Percentiles rank a stretch among this genome's conserved stretches.
Conservation (phyloP, 2,888 invertebrate genomes). For the Scrobipalpa atriplicella region DNA sequence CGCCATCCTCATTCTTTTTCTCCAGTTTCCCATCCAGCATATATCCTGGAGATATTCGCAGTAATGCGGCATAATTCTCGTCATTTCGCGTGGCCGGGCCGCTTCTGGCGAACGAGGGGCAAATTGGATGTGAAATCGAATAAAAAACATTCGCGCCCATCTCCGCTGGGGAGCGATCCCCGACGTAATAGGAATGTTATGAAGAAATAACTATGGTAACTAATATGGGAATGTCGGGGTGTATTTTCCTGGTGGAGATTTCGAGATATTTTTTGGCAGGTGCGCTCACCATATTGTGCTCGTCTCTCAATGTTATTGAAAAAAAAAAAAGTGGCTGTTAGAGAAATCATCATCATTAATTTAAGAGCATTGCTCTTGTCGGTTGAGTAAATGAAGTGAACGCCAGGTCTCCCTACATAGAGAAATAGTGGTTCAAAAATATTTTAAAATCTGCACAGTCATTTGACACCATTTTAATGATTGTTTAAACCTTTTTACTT, state of each 20-base stretch:
- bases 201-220: conserved; percentile 41
- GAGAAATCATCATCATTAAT: no score
- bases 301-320: neutral
- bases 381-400: no score
- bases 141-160: conserved; percentile 70
- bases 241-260: neutral
- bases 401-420: no score
- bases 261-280: conserved; percentile 9
- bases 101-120: conserved; percentile 63
- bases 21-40: neutral
- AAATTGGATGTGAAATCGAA: conserved; percentile 79
- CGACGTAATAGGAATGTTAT: conserved; percentile 45
- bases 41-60: conserved; percentile 26
- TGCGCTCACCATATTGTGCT: no score
- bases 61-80: conserved; percentile 37
- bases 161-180: conserved; percentile 44
- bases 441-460: no score
- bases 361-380: no score
- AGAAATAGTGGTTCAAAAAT: no score
- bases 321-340: neutral
- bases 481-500: no score
- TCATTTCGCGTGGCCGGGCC: conserved; percentile 52
- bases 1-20: neutral
- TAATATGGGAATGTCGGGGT: conserved; percentile 33
- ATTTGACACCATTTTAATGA: no score